Base-by-base conservation (phyloP, 2,888 invertebrate species). In the Diaphora mendica region DNA sequence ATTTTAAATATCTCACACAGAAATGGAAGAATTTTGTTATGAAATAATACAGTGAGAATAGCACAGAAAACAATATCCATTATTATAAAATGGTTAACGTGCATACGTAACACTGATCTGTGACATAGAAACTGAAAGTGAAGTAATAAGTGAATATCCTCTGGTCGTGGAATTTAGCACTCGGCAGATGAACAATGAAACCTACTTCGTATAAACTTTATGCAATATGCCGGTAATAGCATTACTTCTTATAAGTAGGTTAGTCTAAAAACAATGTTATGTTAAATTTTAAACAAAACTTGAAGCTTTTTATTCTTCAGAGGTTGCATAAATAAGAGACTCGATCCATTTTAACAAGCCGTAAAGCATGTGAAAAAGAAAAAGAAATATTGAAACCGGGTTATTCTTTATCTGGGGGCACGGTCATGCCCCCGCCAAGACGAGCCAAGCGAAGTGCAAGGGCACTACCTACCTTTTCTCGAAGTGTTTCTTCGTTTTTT, bases 181-280 rank as follows among this genome's bases (percentile, higher is more conserved):
- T 51, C 72, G 33, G 62, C n/a, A 68, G 68, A 35, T 39, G 39
- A 72, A 72, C 72, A 72, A 72, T 72, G 44, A 64, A 67, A 48
- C 33, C 48, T 39, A 68, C 26, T 64, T 68, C 4, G n/a, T 26
- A 9, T 48, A 23, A 48, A 64, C 7, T 72, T 68, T 51, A 64
- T 39, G 68, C 68, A 72, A 68, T 68, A n/a, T 68, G 69, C 65
- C 73, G 73, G 70, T 70, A 8, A 33, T 59, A 59, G 23, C 33
- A 44, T 67, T 30, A 67, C 67, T 67, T 67, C 44, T 30, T 20
- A 20, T 9, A 42, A 15, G 67, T 67, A 26, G 33, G 33, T 48
- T 67, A 11, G 67, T 33, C 30, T 30, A 30, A 44, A 48, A 39
- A 26, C 13, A 26, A 48, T 23, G 44, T 30, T 17, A 44, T 20